A percentile compares a stretch with the other conserved stretches of the same genome.
These are phyloP conservation scores for Sphaerolaimus hirsutus DNA, from an alignment of 2,888 invertebrate species.

Conservation along the genomic window DNA sequence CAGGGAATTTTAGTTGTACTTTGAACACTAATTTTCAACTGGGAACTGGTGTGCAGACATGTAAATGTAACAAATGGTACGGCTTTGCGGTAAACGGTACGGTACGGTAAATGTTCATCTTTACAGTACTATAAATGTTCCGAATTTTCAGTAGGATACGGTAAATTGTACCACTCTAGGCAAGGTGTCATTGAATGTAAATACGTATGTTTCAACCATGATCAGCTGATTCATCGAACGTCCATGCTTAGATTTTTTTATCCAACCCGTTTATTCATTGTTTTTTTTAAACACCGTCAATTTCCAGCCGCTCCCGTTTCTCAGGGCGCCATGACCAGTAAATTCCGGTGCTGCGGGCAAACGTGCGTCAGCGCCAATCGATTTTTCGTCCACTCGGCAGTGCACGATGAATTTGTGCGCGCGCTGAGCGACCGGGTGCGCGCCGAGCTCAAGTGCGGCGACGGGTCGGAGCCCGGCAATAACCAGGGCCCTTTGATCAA, in stretches of 20 bases:
- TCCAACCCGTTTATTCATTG: too few relatives aligned
- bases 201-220: too few relatives aligned
- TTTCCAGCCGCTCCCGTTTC: not conserved
- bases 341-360: constrained; percentile 81
- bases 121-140: too few relatives aligned
- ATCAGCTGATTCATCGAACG: too few relatives aligned
- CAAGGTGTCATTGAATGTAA: not conserved
- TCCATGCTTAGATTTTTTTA: not conserved
- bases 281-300: not conserved
- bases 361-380: constrained; percentile 85
- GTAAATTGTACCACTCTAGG: too few relatives aligned
- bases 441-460: constrained; percentile 49
- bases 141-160: too few relatives aligned
- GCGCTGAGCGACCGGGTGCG: constrained; percentile 36
- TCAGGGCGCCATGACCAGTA: constrained; percentile 56
- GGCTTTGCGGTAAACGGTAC: too few relatives aligned
- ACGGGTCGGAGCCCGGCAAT: constrained; percentile 45
- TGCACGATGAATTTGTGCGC: constrained; percentile 54
- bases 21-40: too few relatives aligned
- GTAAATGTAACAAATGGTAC: too few relatives aligned
- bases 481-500: constrained; percentile 82
- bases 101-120: too few relatives aligned
- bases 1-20: too few relatives aligned
- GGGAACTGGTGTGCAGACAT: too few relatives aligned
- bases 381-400: constrained; percentile 50